phyloP scores from a whole-genome alignment of 2,113 vertebrate species.

The Pyrgilauda ruficollis region DNA sequence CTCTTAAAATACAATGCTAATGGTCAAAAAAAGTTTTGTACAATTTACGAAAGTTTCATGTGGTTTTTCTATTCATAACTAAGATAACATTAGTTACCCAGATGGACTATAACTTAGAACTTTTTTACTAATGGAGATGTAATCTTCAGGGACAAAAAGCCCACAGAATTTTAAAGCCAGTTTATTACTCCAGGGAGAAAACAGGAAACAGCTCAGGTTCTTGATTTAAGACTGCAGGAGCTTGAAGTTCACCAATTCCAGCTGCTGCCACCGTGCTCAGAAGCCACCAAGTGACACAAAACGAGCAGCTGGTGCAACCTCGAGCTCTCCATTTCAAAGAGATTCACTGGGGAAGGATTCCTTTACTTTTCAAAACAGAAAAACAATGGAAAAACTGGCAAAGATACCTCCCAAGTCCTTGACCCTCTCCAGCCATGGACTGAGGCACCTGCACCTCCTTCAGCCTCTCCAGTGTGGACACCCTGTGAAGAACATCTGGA shows the following conservation, averaged over 20 bases:
- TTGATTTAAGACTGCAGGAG: not conserved
- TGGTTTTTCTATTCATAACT: not conserved
- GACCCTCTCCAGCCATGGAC: not conserved
- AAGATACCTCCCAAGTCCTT: not conserved
- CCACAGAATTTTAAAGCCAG: not conserved
- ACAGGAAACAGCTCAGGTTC: not conserved
- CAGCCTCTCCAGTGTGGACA: not conserved
- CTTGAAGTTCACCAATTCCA: not conserved
- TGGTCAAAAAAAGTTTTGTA: not conserved
- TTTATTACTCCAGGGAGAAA: not conserved
- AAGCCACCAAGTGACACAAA: not conserved
- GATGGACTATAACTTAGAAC: not conserved
- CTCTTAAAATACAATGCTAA: not conserved
- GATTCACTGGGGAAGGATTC: not conserved
- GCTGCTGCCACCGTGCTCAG: not conserved
- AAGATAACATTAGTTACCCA: not conserved
- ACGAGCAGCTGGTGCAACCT: not conserved
- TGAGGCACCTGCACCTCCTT: not conserved
- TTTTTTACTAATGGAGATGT: not conserved
- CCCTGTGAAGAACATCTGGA: not conserved
- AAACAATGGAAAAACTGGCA: not conserved
- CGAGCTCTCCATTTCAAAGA: not conserved
- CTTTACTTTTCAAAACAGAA: not conserved
- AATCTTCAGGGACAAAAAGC: not conserved
- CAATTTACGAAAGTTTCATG: rapidly evolving